These are phyloP conservation scores for Griposia aprilina DNA, from an alignment of 2,888 invertebrate genomes.

Conservation along the genomic window DNA sequence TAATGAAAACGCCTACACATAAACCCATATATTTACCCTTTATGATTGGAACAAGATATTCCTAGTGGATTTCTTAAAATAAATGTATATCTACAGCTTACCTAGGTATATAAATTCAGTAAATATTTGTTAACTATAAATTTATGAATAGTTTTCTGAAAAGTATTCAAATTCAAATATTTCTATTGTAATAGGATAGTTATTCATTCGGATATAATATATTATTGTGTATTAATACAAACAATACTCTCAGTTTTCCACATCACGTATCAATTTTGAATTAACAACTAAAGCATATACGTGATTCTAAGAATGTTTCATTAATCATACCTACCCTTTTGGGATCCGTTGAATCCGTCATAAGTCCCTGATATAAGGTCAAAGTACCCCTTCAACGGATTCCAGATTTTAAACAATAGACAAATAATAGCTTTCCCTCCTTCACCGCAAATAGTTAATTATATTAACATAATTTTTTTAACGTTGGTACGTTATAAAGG, in stretches of 20 bases:
- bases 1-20: not conserved
- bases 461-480: not conserved
- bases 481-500: constrained; percentile 4
- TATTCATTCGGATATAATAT: not conserved
- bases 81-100: not conserved
- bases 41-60: not conserved
- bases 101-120: not conserved
- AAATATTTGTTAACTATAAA: not conserved
- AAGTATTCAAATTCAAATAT: constrained; percentile 20
- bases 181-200: constrained; percentile 10
- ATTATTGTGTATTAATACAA: constrained; percentile 4
- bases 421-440: not conserved
- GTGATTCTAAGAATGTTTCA: not conserved
- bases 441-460: constrained; percentile 9
- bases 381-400: not conserved
- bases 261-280: constrained; percentile 20
- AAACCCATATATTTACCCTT: not conserved
- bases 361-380: no score
- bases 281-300: not conserved
- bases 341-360: not conserved
- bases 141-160: constrained; percentile 20
- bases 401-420: constrained; percentile 23
- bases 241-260: constrained; percentile 11
- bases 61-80: not conserved
- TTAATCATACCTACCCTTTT: not conserved